phyloP scores from a whole-genome alignment of 2,113 vertebrate genomes.

The Laticauda laticaudata region DNA sequence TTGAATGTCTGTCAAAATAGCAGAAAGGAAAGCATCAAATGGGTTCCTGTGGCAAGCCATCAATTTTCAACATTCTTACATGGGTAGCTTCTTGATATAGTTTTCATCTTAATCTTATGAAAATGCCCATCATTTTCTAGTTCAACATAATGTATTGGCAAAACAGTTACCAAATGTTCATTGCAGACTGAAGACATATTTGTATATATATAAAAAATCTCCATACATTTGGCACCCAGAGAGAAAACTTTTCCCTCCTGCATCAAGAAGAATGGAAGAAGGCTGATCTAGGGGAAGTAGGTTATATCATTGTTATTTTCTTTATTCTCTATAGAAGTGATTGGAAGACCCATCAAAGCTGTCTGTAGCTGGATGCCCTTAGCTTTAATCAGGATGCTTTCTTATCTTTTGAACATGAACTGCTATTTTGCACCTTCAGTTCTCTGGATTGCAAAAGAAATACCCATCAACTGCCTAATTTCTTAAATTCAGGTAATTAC shows the following conservation, averaged over 20 bases:
- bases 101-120: neutral
- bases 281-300: neutral
- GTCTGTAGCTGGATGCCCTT: neutral
- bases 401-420: neutral
- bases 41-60: neutral
- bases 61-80: neutral
- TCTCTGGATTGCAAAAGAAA: neutral
- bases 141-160: neutral
- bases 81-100: neutral
- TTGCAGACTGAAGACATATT: neutral
- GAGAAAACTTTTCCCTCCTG: neutral
- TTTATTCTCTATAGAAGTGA: neutral
- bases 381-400: neutral
- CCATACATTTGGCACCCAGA: neutral
- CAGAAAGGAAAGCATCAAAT: neutral
- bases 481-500: slow-evolving; percentile 18
- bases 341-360: neutral
- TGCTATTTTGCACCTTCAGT: neutral
- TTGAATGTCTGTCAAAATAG: neutral
- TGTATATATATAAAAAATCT: neutral
- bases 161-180: neutral
- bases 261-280: neutral
- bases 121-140: neutral
- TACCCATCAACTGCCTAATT: neutral
- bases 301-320: neutral